These are phyloP conservation scores for Clytia hemisphaerica DNA, from an alignment of 30 jellyfish, hydroid and myxozoan genomes.

Conservation along the genomic window DNA sequence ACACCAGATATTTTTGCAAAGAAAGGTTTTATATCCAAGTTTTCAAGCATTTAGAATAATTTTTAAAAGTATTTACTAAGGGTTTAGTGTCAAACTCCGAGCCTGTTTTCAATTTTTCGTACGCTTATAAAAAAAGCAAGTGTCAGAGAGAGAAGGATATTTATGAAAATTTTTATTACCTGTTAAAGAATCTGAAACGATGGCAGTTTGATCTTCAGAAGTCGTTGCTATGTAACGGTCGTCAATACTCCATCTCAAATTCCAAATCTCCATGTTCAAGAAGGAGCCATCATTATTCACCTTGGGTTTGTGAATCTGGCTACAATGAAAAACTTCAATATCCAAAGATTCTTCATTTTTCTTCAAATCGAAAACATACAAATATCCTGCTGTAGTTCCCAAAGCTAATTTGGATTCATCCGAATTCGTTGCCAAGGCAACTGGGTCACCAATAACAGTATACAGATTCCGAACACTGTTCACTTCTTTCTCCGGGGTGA, in stretches of 20 bases:
- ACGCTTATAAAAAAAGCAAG: too few relatives aligned
- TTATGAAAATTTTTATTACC: too few relatives aligned
- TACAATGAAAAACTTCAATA: conserved; percentile 4
- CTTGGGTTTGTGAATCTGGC: conserved; percentile 40
- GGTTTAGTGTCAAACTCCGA: too few relatives aligned
- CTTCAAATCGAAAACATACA: conserved; percentile 41
- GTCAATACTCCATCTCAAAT: conserved; percentile 67
- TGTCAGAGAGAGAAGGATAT: too few relatives aligned
- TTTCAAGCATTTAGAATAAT: too few relatives aligned
- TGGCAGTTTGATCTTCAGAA: conserved; percentile 75
- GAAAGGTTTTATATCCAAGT: too few relatives aligned
- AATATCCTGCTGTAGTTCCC: conserved; percentile 79
- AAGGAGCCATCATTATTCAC: conserved; percentile 10
- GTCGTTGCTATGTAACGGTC: conserved; percentile 65
- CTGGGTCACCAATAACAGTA: conserved; percentile 43
- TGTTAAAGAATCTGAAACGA: background rate
- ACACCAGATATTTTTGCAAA: too few relatives aligned
- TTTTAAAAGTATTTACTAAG: background rate
- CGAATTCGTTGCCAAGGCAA: conserved; percentile 17
- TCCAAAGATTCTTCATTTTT: background rate
- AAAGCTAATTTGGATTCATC: conserved; percentile 22
- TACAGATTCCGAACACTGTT: too few relatives aligned
- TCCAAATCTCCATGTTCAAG: conserved; percentile 85
- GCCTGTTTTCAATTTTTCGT: too few relatives aligned
- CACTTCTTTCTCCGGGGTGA: background rate